These are phyloP conservation scores for Pseudococcus jackbeardsleyi DNA, from an alignment of 2,888 invertebrate genomes.

Conservation along the genomic window DNA sequence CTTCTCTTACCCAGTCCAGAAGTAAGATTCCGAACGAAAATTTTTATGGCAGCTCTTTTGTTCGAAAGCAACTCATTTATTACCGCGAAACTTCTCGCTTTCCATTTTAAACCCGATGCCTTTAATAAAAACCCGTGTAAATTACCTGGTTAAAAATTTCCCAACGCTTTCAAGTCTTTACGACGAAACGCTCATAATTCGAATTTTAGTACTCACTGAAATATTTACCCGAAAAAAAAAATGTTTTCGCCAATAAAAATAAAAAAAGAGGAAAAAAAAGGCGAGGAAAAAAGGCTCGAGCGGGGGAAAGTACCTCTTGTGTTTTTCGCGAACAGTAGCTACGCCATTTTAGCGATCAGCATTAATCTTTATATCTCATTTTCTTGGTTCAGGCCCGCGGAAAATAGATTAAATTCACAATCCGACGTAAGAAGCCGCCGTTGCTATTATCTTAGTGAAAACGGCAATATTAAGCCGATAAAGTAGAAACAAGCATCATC, in stretches of 20 bases:
- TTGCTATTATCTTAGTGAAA: constrained; percentile 57
- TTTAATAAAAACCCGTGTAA: background rate
- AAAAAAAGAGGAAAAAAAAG: background rate
- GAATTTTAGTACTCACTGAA: constrained; percentile 24
- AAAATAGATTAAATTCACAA: constrained; percentile 62
- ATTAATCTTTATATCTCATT: constrained; percentile 63
- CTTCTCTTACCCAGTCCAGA: background rate
- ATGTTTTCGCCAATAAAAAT: constrained; percentile 4
- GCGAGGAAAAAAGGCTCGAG: background rate
- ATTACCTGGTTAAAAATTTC: background rate
- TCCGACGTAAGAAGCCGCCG: constrained; percentile 61
- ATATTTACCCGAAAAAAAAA: background rate
- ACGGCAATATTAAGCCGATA: constrained; percentile 60
- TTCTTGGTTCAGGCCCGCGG: constrained; percentile 58
- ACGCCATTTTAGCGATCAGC: constrained; percentile 60
- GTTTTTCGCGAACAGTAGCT: constrained; percentile 16
- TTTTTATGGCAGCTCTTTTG: background rate
- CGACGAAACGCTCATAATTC: background rate
- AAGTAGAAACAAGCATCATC: constrained; percentile 60
- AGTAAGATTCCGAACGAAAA: background rate
- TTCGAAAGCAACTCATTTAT: background rate
- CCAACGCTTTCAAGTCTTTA: background rate
- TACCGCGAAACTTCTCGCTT: background rate
- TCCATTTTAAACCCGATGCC: background rate
- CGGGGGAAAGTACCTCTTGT: constrained; percentile 5